These are phyloP conservation scores for Myathropa florea DNA, from an alignment of 2,888 invertebrate species.

Conservation along the genomic window DNA sequence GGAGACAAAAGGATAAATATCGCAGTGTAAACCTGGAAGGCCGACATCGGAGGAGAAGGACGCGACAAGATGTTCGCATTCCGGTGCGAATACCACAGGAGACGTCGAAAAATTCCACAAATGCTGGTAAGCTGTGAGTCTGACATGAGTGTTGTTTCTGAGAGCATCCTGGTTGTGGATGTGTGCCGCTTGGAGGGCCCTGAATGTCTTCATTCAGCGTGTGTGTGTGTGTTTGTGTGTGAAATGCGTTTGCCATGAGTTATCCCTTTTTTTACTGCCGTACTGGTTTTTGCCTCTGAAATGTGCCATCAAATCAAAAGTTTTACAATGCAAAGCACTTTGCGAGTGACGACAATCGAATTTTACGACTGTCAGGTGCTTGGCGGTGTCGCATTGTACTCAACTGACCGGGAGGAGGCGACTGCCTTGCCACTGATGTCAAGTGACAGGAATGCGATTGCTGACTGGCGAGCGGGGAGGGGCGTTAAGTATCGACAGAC, in stretches of 20 bases:
- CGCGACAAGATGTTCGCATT: conserved; percentile 27
- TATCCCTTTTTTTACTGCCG: not conserved
- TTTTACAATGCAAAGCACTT: not conserved
- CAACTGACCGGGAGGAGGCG: not conserved
- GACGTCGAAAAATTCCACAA: conserved; percentile 27
- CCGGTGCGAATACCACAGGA: conserved; percentile 1
- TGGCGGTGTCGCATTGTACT: not conserved
- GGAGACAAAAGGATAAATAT: conserved; percentile 54
- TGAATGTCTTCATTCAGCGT: conserved; percentile 9
- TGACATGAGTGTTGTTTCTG: conserved; percentile 12
- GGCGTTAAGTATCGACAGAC: not conserved
- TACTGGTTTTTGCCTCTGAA: not conserved
- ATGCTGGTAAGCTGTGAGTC: conserved; percentile 42
- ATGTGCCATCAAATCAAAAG: not conserved
- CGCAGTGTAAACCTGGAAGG: conserved; percentile 51
- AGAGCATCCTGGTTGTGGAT: not conserved
- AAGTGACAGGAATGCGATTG: not conserved
- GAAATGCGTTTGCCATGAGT: not conserved
- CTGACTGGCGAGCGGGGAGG: not conserved
- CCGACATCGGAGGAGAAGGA: conserved; percentile 14
- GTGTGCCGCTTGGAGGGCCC: not conserved
- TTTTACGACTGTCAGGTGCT: not conserved
- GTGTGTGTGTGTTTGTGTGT: not conserved
- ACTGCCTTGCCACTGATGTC: not conserved
- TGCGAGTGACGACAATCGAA: not conserved